These are phyloP conservation scores for Euthynnus affinis DNA, from an alignment of 2,797 vertebrate genomes.

Conservation along the genomic window DNA sequence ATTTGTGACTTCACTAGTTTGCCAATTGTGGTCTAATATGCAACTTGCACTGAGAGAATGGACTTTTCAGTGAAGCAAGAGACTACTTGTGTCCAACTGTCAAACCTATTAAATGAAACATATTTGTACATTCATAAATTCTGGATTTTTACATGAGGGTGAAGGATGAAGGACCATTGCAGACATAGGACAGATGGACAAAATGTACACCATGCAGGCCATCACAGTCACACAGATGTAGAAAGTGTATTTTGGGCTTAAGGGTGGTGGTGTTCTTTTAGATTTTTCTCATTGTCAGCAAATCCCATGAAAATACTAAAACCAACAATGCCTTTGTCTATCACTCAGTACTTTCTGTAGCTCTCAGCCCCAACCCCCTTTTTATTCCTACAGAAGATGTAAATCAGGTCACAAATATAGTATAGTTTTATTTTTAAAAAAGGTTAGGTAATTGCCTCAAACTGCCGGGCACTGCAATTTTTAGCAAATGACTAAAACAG, in stretches of 20 bases:
- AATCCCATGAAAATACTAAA: not conserved
- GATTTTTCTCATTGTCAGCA: not conserved
- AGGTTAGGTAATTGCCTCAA: not conserved
- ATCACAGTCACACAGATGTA: not conserved
- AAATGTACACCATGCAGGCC: too few relatives aligned
- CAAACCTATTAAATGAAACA: too few relatives aligned
- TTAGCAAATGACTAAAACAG: not conserved
- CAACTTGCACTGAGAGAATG: too few relatives aligned
- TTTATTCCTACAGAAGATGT: not conserved
- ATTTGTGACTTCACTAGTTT: too few relatives aligned
- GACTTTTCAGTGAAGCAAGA: too few relatives aligned
- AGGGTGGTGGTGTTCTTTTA: not conserved
- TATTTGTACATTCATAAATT: too few relatives aligned
- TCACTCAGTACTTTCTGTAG: too few relatives aligned
- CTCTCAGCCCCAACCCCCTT: too few relatives aligned
- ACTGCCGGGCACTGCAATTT: not conserved
- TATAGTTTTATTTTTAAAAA: not conserved
- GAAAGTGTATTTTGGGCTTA: not conserved
- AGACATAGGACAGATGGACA: not conserved
- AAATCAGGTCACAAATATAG: not conserved
- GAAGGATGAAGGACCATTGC: not conserved
- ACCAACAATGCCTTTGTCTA: not conserved
- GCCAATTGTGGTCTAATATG: too few relatives aligned
- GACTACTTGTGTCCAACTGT: too few relatives aligned
- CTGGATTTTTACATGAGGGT: too few relatives aligned